Conservation (phyloP, 2,888 invertebrate genomes). For the Spisula solida region DNA sequence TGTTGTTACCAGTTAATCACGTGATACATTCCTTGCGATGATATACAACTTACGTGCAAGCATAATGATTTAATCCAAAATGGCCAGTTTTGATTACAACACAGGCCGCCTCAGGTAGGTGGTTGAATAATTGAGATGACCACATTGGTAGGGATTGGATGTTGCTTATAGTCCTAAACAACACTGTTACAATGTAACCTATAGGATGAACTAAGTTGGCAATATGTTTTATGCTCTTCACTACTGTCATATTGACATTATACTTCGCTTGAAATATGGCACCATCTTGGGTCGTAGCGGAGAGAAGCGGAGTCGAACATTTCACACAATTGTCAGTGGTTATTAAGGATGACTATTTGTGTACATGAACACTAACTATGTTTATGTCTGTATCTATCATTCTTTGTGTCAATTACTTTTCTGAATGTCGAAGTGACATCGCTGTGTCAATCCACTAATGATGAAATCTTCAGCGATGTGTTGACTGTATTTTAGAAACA, state of each 20-base stretch:
- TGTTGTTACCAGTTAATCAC: too few relatives aligned
- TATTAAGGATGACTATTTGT: neutral
- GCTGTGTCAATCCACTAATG: neutral
- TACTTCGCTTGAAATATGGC: neutral
- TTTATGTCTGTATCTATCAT: neutral
- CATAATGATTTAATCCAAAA: too few relatives aligned
- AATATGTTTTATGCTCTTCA: neutral
- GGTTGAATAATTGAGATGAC: too few relatives aligned
- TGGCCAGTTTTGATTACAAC: too few relatives aligned
- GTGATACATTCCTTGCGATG: too few relatives aligned
- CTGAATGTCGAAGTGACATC: neutral
- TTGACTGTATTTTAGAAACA: too few relatives aligned
- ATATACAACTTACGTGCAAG: too few relatives aligned
- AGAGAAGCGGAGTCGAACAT: neutral
- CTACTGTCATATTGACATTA: neutral
- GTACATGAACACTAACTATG: neutral
- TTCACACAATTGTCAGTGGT: neutral
- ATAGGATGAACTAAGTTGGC: neutral
- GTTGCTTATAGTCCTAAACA: too few relatives aligned
- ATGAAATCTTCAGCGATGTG: too few relatives aligned
- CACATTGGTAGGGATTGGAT: too few relatives aligned
- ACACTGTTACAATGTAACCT: neutral
- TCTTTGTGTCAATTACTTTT: neutral
- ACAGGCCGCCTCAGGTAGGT: too few relatives aligned
- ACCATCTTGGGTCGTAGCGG: neutral